Percentiles rank a stretch among this genome's conserved stretches.
Conservation (phyloP, 2,797 vertebrate genomes). For the Hephaestus fuliginosus region DNA sequence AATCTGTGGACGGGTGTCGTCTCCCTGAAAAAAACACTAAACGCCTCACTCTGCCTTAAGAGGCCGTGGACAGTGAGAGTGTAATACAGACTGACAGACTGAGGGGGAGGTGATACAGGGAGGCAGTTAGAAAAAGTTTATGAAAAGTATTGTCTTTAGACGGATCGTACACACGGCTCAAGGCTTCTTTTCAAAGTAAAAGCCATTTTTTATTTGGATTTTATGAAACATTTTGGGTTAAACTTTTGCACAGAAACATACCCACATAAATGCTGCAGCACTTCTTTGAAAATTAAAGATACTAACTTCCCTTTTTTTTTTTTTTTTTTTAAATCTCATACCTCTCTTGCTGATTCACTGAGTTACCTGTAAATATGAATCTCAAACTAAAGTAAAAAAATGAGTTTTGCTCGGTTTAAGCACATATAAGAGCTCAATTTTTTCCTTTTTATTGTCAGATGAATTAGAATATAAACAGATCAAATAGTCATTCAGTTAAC, state of each 20-base stretch:
- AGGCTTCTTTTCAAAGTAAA: background rate
- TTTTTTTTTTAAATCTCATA: background rate
- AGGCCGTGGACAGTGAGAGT: background rate
- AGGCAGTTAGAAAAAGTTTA: background rate
- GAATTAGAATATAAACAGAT: too few species aligned
- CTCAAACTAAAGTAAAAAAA: background rate
- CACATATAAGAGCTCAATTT: too few species aligned
- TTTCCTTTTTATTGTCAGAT: background rate
- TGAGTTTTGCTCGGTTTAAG: background rate
- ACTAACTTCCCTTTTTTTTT: background rate
- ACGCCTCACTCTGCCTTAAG: background rate
- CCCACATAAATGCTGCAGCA: background rate
- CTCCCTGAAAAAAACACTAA: background rate
- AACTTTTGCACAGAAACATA: background rate
- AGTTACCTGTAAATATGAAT: background rate
- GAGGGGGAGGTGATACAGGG: background rate
- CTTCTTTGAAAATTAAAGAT: background rate
- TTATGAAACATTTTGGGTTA: background rate
- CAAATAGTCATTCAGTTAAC: background rate
- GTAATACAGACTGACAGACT: background rate
- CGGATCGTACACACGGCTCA: too few species aligned
- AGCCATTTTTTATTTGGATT: background rate
- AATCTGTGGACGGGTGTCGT: background rate
- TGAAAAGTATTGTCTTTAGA: background rate
- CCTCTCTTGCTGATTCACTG: background rate